A percentile compares a stretch with the other conserved stretches of the same genome.
Conservation (phyloP, 2,113 vertebrate species). For the Podocnemis expansa region DNA sequence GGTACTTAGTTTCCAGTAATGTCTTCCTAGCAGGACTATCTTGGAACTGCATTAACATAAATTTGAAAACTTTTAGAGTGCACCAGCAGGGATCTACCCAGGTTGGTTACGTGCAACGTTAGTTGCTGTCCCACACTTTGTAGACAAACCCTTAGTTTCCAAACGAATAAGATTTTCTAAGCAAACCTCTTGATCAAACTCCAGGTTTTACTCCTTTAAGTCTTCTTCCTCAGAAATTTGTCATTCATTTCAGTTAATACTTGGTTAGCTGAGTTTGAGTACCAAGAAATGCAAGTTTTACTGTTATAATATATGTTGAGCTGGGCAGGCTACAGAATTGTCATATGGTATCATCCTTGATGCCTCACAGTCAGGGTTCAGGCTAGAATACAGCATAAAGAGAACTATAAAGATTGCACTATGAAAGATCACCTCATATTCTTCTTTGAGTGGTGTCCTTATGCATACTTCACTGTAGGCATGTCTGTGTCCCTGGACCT, state of each 20-base stretch:
- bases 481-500: background rate
- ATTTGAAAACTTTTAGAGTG: background rate
- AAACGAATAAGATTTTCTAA: background rate
- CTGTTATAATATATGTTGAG: background rate
- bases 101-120: background rate
- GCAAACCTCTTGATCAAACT: background rate
- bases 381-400: background rate
- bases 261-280: background rate
- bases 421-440: too few relatives aligned
- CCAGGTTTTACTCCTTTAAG: background rate
- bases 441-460: too few relatives aligned
- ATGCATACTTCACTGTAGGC: too few relatives aligned
- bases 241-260: background rate
- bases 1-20: background rate
- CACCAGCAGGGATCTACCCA: background rate
- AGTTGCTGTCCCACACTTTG: background rate
- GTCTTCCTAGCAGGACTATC: background rate
- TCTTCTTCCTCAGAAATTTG: background rate
- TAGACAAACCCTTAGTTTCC: background rate
- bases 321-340: background rate
- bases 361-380: fast-evolving
- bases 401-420: background rate
- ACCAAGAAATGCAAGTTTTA: background rate
- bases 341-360: background rate
- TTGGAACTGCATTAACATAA: background rate